phyloP scores from a whole-genome alignment of 2,888 invertebrate genomes.

The Trachelus stipa region DNA sequence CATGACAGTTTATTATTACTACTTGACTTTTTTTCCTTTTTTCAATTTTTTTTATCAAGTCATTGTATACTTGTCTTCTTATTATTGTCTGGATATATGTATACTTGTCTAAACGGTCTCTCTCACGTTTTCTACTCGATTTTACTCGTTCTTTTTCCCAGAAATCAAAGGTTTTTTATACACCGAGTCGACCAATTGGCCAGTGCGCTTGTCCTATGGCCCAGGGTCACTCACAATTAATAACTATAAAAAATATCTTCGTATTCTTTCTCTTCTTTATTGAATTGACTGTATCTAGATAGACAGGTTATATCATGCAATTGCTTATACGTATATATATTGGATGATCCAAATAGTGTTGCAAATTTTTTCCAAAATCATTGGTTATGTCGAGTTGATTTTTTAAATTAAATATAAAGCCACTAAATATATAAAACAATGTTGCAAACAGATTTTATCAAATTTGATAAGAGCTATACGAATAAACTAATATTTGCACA shows the following conservation, averaged over 20 bases:
- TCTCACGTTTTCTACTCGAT: neutral
- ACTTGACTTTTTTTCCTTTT: neutral
- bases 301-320: neutral
- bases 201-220: neutral
- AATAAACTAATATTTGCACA: too few species aligned
- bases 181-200: neutral
- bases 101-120: neutral
- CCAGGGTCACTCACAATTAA: neutral
- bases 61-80: neutral
- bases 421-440: too few species aligned
- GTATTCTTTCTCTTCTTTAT: neutral
- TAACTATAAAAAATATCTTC: neutral
- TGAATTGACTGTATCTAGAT: neutral
- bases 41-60: neutral
- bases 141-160: neutral
- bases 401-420: too few species aligned
- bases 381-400: too few species aligned
- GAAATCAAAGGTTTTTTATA: neutral
- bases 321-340: neutral
- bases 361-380: too few species aligned
- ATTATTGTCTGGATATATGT: neutral
- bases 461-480: too few species aligned
- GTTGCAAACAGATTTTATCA: too few species aligned
- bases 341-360: too few species aligned
- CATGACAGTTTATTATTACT: neutral